Percentiles rank a stretch among this genome's conserved stretches.
phyloP scores from a whole-genome alignment of 2,797 vertebrate species.

The Lates japonicus region DNA sequence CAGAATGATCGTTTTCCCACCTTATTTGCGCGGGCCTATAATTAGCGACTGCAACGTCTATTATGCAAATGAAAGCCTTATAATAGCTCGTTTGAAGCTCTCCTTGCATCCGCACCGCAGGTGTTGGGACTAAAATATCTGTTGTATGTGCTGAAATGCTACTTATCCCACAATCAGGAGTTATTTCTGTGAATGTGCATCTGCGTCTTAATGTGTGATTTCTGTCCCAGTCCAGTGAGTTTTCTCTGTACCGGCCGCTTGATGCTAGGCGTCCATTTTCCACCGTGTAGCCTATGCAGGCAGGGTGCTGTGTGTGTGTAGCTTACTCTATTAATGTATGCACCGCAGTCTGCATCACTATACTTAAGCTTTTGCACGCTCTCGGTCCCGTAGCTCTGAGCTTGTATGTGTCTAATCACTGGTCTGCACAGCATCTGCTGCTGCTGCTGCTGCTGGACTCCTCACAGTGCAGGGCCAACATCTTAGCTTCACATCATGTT shows the following conservation, averaged over 20 bases:
- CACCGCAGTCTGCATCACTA: slow-evolving; percentile 83
- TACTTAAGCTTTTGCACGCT: slow-evolving; percentile 68
- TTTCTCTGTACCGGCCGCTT: slow-evolving; percentile 65
- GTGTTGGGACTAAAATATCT: slow-evolving; percentile 37
- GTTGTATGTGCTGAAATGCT: slow-evolving; percentile 32
- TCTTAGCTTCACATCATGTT: slow-evolving; percentile 64
- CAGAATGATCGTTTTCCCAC: slow-evolving; percentile 47
- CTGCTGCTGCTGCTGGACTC: slow-evolving; percentile 31
- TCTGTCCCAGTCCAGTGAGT: slow-evolving; percentile 62
- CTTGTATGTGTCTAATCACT: slow-evolving; percentile 50
- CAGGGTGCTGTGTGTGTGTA: slow-evolving; percentile 67
- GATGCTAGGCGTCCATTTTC: slow-evolving; percentile 85
- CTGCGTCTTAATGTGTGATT: slow-evolving; percentile 44
- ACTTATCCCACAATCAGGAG: slow-evolving; percentile 7
- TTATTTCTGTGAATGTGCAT: slow-evolving; percentile 20
- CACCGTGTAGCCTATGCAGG: slow-evolving; percentile 73
- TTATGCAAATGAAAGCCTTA: slow-evolving; percentile 66
- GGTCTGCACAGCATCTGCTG: slow-evolving; percentile 44
- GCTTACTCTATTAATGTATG: slow-evolving; percentile 81
- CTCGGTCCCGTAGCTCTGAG: slow-evolving; percentile 49
- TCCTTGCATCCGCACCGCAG: slow-evolving; percentile 45
- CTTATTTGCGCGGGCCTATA: slow-evolving; percentile 64
- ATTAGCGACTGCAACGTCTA: slow-evolving; percentile 66
- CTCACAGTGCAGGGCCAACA: slow-evolving; percentile 46
- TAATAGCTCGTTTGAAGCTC: slow-evolving; percentile 52